Evolutionary conservation across 2,888 invertebrate genomes (phyloP).

Genomic region (Prenolepis imparis): DNA sequence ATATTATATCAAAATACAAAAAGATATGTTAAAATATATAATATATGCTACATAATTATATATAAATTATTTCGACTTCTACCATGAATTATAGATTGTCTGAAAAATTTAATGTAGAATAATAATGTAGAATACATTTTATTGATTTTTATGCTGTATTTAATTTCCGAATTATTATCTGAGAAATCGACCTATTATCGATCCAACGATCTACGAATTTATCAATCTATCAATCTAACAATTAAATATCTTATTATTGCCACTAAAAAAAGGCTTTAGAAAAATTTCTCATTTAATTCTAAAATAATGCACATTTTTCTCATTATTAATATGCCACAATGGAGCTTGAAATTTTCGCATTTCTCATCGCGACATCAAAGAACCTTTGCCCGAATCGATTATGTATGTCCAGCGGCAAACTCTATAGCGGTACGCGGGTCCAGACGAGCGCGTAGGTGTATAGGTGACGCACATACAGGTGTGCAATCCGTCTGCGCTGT

Average conservation of each 20-base stretch:
- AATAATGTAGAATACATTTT: background rate
- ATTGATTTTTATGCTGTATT: too few species aligned
- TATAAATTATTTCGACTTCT: background rate
- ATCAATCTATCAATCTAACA: background rate
- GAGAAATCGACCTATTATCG: background rate
- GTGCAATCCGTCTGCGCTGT: conserved; percentile 56
- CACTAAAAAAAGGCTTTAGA: background rate
- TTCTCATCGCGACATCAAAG: background rate
- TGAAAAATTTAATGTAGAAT: background rate
- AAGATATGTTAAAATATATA: too few species aligned
- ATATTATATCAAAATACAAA: too few species aligned
- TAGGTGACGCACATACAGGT: conserved; percentile 64
- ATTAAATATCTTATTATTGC: background rate
- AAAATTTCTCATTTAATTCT: background rate
- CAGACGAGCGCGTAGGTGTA: conserved; percentile 36
- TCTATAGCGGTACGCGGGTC: conserved; percentile 9
- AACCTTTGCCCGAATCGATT: background rate
- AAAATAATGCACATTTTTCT: background rate
- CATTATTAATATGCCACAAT: background rate
- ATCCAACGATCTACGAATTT: background rate
- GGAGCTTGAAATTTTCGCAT: background rate
- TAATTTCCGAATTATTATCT: background rate
- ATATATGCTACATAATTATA: too few species aligned
- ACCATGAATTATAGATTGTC: background rate
- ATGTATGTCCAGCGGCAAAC: background rate